Evolutionary conservation across 2,113 vertebrate species (phyloP).

Genomic region (Trichechus manatus): DNA sequence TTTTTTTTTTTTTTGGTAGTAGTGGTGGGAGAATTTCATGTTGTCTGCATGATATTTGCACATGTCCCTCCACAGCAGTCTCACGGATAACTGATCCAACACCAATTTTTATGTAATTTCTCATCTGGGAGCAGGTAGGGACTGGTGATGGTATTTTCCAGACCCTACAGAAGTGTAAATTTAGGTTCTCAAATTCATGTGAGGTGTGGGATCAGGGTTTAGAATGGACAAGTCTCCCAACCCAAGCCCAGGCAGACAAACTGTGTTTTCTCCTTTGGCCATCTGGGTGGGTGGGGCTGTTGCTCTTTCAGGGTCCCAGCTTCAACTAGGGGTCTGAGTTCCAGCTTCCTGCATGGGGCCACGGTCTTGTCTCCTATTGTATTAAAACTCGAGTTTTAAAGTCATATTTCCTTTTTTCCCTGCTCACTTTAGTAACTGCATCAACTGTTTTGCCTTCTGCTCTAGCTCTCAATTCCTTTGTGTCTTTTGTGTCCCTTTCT

Average conservation of each 20-base stretch:
- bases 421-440: not conserved
- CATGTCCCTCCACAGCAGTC: not conserved
- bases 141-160: not conserved
- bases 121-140: not conserved
- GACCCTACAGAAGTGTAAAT: not conserved
- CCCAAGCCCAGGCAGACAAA: constrained; percentile 7
- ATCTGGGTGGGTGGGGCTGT: not conserved
- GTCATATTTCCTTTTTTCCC: not conserved
- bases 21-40: not conserved
- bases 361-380: not conserved
- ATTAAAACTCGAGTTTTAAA: constrained; percentile 14
- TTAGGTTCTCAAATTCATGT: constrained; percentile 29
- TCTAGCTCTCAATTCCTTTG: constrained; percentile 16
- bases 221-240: not conserved
- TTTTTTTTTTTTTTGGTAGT: not conserved
- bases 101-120: constrained; percentile 2
- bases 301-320: not conserved
- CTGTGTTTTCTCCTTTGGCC: not conserved
- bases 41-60: not conserved
- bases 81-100: not conserved
- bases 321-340: not conserved
- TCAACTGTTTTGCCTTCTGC: not conserved
- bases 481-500: constrained; percentile 16
- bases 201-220: not conserved
- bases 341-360: not conserved